phyloP scores from a whole-genome alignment of 2,888 invertebrate species.

The Eubasilissa splendida region DNA sequence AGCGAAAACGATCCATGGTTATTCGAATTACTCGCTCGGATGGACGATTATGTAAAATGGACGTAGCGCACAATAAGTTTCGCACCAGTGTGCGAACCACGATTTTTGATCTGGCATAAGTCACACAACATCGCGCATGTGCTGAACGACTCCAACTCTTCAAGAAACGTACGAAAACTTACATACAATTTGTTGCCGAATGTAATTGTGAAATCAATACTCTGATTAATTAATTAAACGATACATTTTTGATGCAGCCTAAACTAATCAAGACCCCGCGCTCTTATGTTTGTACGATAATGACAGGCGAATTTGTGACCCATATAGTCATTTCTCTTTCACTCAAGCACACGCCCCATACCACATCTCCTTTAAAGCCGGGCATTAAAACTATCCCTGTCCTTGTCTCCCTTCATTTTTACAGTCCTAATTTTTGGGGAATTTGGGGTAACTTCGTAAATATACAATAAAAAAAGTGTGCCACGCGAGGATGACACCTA shows the following conservation, averaged over 20 bases:
- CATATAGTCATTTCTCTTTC: slow-evolving; percentile 53
- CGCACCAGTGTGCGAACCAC: too few species aligned
- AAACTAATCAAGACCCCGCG: slow-evolving; percentile 52
- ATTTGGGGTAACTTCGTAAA: slow-evolving; percentile 76
- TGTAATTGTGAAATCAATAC: background rate
- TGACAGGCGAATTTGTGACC: slow-evolving; percentile 59
- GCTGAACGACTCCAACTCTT: too few species aligned
- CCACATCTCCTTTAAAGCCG: slow-evolving; percentile 44
- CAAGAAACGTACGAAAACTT: too few species aligned
- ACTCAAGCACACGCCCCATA: slow-evolving; percentile 59
- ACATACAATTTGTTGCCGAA: too few species aligned
- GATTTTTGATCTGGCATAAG: too few species aligned
- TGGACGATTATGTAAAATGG: too few species aligned
- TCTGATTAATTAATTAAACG: slow-evolving; percentile 18
- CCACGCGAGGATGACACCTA: slow-evolving; percentile 32
- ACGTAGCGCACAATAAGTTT: too few species aligned
- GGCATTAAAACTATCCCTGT: slow-evolving; percentile 52
- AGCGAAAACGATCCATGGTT: too few species aligned
- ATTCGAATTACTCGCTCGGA: too few species aligned
- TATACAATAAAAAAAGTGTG: slow-evolving; percentile 61
- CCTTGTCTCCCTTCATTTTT: slow-evolving; percentile 65
- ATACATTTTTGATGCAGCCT: slow-evolving; percentile 20
- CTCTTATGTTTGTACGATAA: slow-evolving; percentile 57
- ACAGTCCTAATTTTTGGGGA: slow-evolving; percentile 76
- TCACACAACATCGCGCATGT: background rate